phyloP scores from a whole-genome alignment of 2,888 invertebrate genomes.

The Drosophila colorata region DNA sequence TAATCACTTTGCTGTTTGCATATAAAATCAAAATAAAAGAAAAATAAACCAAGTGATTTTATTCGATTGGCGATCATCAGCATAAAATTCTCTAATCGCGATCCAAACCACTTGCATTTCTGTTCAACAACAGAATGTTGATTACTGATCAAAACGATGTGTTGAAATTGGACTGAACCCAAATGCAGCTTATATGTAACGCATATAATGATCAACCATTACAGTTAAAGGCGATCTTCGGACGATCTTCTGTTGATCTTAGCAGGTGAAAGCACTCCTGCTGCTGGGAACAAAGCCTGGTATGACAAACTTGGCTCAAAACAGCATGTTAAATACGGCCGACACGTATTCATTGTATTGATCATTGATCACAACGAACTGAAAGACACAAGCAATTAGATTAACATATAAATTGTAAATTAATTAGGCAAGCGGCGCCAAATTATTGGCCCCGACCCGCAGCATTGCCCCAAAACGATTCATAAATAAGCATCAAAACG shows the following conservation, averaged over 20 bases:
- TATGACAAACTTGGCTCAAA: conserved; percentile 24
- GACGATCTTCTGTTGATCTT: background rate
- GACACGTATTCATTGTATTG: conserved; percentile 18
- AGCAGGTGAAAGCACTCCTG: conserved; percentile 53
- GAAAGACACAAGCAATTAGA: conserved; percentile 60
- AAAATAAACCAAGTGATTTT: background rate
- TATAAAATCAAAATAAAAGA: background rate
- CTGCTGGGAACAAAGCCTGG: conserved; percentile 42
- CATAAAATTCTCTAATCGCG: conserved; percentile 22
- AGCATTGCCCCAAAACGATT: conserved; percentile 47
- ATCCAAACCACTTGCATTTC: conserved; percentile 6
- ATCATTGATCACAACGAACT: conserved; percentile 49
- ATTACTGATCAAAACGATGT: conserved; percentile 32
- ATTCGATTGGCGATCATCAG: conserved; percentile 15
- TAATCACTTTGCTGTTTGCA: conserved; percentile 1
- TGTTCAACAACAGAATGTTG: background rate
- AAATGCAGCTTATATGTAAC: background rate
- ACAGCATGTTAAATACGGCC: conserved; percentile 10
- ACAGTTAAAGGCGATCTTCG: background rate
- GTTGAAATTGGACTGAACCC: conserved; percentile 17
- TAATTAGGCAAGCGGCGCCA: conserved; percentile 75
- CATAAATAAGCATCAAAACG: conserved; percentile 52
- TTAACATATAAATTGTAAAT: conserved; percentile 80
- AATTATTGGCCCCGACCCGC: conserved; percentile 67
- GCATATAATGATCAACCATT: background rate